Percentiles rank a stretch among this genome's conserved stretches.
These are phyloP conservation scores for Lissocephala sabroskyi DNA, from an alignment of 2,888 invertebrate genomes.

Conservation along the genomic window DNA sequence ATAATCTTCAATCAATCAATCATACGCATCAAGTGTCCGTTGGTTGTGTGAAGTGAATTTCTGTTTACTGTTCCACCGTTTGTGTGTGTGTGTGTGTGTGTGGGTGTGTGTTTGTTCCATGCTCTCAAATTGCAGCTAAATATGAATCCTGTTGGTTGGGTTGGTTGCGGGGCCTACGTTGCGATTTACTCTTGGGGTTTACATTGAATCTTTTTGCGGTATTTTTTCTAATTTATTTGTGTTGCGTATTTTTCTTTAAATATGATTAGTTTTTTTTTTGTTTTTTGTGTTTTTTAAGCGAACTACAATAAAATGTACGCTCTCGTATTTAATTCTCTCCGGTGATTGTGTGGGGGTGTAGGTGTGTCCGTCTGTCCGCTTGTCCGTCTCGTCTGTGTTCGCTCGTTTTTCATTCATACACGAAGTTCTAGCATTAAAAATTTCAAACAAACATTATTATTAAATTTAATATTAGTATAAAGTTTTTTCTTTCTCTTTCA, in stretches of 20 bases:
- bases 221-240: conserved; percentile 17
- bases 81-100: conserved; percentile 26
- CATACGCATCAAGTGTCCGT: conserved; percentile 48
- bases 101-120: conserved; percentile 19
- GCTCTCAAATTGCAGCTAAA: conserved; percentile 24
- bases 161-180: conserved; percentile 8
- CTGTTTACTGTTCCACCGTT: conserved; percentile 10
- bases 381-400: conserved; percentile 15
- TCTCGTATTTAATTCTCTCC: conserved; percentile 12
- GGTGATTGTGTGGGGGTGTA: conserved; percentile 6
- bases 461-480: conserved; percentile 31
- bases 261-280: neutral
- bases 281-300: conserved; percentile 12
- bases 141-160: neutral
- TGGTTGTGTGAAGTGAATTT: conserved; percentile 15
- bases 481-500: conserved; percentile 31
- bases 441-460: conserved; percentile 54
- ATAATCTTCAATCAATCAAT: conserved; percentile 41
- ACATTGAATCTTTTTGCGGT: conserved; percentile 24
- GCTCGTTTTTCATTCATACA: conserved; percentile 51
- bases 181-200: conserved; percentile 25
- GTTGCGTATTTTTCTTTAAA: conserved; percentile 9
- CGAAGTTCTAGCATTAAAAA: conserved; percentile 55
- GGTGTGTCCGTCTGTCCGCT: conserved; percentile 14
- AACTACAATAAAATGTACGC: conserved; percentile 19